Evolutionary conservation across 2,113 vertebrate genomes (phyloP), one percentile per base, ranked within the genome.

Genomic region (Tachysurus fulvidraco): DNA sequence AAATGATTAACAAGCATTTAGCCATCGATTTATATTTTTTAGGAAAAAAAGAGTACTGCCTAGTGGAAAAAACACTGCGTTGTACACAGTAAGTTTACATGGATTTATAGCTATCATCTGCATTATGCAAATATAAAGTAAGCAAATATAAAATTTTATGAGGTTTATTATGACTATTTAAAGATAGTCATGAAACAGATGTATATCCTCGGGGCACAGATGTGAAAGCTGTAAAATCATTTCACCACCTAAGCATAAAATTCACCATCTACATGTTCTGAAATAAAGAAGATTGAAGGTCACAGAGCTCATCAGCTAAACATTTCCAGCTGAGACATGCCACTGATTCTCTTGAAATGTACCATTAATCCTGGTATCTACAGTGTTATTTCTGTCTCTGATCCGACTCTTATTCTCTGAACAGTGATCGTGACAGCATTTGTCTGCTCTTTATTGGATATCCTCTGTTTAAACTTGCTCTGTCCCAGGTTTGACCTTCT

Each of bases 401-500:
- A 86, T 44, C 52, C 10, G 30, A 46, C 52, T 44, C 23, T 19
- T 30, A 1, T 30, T 12, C 28, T 62, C 60, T 23, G 21, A 55
- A 23, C 54, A 30, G 4, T 14, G 3, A 62, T 76, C 64, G 17
- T 41, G 25, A n/a, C 13, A 1, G 28, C 12, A 52, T 78, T 64
- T 36, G 83, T 25, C 84, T 19, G 16, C 74, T 77, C 23, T 77
- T 65, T 3, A 62, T 65, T 65, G 60, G 46, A 60, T 54, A 12
- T 50, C 59, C 28, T 64, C 60, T 79, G 36, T 60, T 79, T 50
- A 64, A 64, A 50, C 19, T 41, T 13, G 19, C 46, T 85, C 62
- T 83, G 80, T 60, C 77, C 69, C 30, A 84, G 23, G 50, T 44
- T 28, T 86, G 84, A 86, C 81, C 81, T 82, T 83, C 10, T 54